These are phyloP conservation scores for Spinus olivaceus DNA, from an alignment of 2,797 vertebrate genomes.

Conservation along the genomic window DNA sequence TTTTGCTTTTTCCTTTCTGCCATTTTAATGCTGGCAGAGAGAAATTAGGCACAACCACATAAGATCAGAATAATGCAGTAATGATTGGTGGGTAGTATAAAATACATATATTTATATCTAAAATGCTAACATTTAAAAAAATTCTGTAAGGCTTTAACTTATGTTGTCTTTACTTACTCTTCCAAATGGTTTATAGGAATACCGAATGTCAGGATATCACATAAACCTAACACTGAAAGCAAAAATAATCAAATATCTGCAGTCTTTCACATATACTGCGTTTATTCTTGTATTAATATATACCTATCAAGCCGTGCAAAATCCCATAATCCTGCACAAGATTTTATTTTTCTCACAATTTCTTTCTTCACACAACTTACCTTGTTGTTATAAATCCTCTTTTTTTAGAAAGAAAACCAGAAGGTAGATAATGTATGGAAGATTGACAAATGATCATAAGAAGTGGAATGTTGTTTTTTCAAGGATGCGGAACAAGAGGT, in stretches of 20 bases:
- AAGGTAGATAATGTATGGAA: not conserved
- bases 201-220: not conserved
- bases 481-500: not conserved
- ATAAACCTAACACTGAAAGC: not conserved
- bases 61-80: not conserved
- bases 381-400: not conserved
- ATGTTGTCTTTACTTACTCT: not conserved
- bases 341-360: not conserved
- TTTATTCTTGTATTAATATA: not conserved
- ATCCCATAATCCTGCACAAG: not conserved
- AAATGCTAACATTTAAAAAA: not conserved
- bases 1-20: not conserved
- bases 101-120: not conserved
- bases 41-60: not conserved
- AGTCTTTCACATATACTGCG: not conserved
- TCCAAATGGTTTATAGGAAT: not conserved
- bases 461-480: not conserved
- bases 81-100: not conserved
- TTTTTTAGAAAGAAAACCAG: not conserved
- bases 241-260: not conserved
- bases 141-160: not conserved
- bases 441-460: not conserved
- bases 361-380: not conserved
- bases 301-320: not conserved
- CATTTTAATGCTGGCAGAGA: not conserved